phyloP scores from a whole-genome alignment of 2,797 vertebrate species.

The Holocentrus rufus region DNA sequence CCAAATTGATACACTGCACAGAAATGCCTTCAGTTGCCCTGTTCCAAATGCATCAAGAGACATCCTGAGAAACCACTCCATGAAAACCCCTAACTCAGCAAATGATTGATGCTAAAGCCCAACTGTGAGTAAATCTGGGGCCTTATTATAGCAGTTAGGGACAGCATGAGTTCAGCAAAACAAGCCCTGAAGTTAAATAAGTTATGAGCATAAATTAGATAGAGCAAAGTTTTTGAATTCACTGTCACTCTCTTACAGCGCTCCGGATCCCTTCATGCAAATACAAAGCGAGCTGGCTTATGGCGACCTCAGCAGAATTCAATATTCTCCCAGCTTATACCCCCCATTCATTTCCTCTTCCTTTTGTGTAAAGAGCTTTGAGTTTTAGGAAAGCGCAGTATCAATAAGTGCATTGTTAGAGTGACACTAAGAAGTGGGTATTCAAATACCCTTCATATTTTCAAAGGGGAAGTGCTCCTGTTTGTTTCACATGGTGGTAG shows the following conservation, averaged over 20 bases:
- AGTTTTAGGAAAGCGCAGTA: constrained; percentile 66
- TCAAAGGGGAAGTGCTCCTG: constrained; percentile 53
- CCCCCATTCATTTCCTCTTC: constrained; percentile 57
- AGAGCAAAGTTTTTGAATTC: constrained; percentile 62
- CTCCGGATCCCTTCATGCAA: constrained; percentile 51
- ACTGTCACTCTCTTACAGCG: constrained; percentile 53
- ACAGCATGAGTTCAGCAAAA: constrained; percentile 70
- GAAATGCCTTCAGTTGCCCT: constrained; percentile 30
- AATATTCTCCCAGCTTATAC: constrained; percentile 66
- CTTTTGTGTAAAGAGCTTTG: constrained; percentile 74
- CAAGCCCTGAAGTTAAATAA: constrained; percentile 68
- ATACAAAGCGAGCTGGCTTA: constrained; percentile 66
- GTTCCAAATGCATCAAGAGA: constrained; percentile 51
- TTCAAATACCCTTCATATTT: constrained; percentile 64
- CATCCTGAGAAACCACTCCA: constrained; percentile 41
- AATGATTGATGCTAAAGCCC: constrained; percentile 43
- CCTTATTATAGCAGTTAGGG: constrained; percentile 49
- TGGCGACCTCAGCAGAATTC: constrained; percentile 74
- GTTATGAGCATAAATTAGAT: constrained; percentile 68
- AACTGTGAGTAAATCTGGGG: constrained; percentile 33
- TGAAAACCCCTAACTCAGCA: constrained; percentile 58
- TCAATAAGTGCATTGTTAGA: constrained; percentile 75
- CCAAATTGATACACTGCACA: constrained; percentile 37
- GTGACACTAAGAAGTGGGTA: constrained; percentile 67
- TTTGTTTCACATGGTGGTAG: constrained; percentile 61